Conservation (phyloP, 2,888 invertebrate species). For the Eupithecia tripunctaria region DNA sequence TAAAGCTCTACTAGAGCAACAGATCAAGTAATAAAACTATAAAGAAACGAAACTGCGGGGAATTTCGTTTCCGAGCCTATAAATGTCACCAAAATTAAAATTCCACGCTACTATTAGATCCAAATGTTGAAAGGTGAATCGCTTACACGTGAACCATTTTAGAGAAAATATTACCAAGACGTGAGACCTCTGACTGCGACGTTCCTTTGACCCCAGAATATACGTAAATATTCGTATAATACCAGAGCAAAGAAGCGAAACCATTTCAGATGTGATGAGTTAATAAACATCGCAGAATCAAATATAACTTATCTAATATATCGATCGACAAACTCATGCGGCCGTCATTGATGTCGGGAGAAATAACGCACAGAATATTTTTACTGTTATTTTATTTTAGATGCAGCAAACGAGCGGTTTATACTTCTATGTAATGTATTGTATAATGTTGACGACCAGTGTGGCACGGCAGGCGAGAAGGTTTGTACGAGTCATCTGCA, state of each 20-base stretch:
- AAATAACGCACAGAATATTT: background rate
- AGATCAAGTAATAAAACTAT: background rate
- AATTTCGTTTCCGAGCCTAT: background rate
- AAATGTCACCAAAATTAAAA: background rate
- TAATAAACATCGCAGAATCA: background rate
- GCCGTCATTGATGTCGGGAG: background rate
- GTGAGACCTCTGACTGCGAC: slow-evolving; percentile 1
- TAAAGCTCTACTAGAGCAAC: background rate
- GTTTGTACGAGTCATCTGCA: too few species aligned
- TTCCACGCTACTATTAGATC: background rate
- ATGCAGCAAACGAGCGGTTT: background rate
- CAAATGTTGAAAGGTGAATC: slow-evolving; percentile 10
- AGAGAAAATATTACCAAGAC: background rate
- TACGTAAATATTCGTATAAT: background rate
- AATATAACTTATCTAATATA: slow-evolving; percentile 1
- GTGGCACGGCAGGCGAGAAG: too few species aligned
- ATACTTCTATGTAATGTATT: background rate
- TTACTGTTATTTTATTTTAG: background rate
- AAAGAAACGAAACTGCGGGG: background rate
- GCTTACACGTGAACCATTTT: slow-evolving; percentile 4
- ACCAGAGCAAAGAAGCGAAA: background rate
- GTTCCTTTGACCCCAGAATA: background rate
- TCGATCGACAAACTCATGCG: background rate
- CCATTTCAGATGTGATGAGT: background rate
- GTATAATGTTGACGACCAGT: too few species aligned